Base-by-base conservation (phyloP, 2,113 vertebrate species). In the Neotragus pygmaeus region DNA sequence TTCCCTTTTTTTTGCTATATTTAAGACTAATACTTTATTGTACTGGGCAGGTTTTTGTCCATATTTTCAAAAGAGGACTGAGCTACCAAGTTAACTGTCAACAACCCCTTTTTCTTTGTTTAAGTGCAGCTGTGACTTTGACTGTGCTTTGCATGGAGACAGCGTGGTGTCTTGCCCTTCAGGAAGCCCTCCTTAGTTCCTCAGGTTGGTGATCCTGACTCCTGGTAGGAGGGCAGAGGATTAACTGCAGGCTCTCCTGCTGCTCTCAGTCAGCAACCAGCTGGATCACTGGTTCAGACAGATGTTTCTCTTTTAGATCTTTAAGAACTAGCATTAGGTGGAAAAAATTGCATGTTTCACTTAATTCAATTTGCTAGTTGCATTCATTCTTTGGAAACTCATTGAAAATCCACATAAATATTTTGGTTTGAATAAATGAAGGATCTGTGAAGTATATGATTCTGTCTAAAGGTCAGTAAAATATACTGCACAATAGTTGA, bases 281-380 rank as follows among this genome's bases (percentile, higher is more conserved):
- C 57, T 3, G 27, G 39, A 28, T 83, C 77, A 89, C 88, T 82
- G 51, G 23, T 90, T 92, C 73, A 83, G 84, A 90, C 97, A 98
- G 97, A 98, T 96, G 94, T 97, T 97, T 95, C 95, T 95, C 80
- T 85, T 95, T 91, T 60, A 57, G 92, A 94, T 85, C 73, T 95
- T 95, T 86, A 94, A 96, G 88, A 90, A 88, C 83, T 88, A 95
- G 97, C 97, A 97, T 95, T 97, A 95, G 91, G 55, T 97, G 89
- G 94, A 55, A 98, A 98, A 98, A 97, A 96, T 47, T 96, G 95
- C 49, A 7, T 80, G 81, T 95, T 96, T 94, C 78, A 91, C 73
- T 96, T 97, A 97, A 87, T 95, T 95, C 94, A 95, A 60, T 97
- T 95, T 96, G 57, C 82, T 91, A 81, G 82, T 90, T 96, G 84